Percentiles rank a stretch among this genome's conserved stretches.
phyloP scores from a whole-genome alignment of 2,797 vertebrate species.

The Myotis daubentonii region DNA sequence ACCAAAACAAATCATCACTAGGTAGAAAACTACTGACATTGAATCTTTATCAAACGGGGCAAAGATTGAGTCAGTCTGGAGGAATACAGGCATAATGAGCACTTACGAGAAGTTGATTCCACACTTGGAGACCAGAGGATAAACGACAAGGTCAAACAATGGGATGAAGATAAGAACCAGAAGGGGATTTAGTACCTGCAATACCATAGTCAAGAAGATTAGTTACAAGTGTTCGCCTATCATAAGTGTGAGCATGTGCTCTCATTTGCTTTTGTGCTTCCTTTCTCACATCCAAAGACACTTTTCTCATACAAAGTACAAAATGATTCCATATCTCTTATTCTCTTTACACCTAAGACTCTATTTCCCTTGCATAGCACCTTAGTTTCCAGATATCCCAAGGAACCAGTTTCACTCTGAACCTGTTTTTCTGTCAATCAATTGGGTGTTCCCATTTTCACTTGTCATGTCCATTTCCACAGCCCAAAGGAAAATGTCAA shows the following conservation, averaged over 20 bases:
- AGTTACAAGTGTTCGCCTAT: background rate
- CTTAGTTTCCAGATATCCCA: conserved; percentile 34
- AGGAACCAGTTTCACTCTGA: background rate
- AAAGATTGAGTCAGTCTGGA: conserved; percentile 30
- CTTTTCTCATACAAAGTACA: background rate
- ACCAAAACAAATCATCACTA: background rate
- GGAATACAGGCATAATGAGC: background rate
- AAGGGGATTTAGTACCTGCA: conserved; percentile 95
- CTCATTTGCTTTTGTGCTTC: background rate
- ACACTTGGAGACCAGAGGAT: conserved; percentile 92
- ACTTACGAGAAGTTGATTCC: conserved; percentile 95
- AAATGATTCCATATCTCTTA: background rate
- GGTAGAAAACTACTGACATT: conserved; percentile 13
- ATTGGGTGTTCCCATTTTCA: background rate
- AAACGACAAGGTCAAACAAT: conserved; percentile 94
- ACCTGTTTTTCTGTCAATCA: conserved; percentile 26
- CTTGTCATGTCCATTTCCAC: background rate
- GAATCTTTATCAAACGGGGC: conserved; percentile 19
- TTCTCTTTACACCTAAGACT: background rate
- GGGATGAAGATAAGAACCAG: conserved; percentile 96
- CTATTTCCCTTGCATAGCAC: background rate
- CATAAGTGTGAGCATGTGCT: background rate
- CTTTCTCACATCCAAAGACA: conserved; percentile 3
- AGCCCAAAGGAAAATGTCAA: background rate
- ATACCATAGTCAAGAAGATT: conserved; percentile 74